Evolutionary conservation across 2,797 vertebrate genomes (phyloP).

Genomic region (Pipistrellus pygmaeus): DNA sequence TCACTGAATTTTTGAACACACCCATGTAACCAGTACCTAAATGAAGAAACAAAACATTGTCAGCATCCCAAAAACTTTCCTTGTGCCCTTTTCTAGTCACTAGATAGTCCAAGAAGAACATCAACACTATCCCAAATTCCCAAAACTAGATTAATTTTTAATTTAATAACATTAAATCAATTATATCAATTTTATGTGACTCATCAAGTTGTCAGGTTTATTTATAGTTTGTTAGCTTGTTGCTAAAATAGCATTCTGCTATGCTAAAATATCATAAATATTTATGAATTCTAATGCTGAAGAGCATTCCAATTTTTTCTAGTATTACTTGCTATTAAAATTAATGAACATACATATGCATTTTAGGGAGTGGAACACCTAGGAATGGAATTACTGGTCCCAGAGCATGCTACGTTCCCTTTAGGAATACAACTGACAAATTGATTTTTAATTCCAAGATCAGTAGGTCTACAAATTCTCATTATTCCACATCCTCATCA

Average conservation of each 20-base stretch:
- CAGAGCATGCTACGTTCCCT: background rate
- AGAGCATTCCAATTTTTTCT: background rate
- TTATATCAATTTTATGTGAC: slow-evolving; percentile 53
- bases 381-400: background rate
- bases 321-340: slow-evolving; percentile 27
- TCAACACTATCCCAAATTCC: slow-evolving; percentile 10
- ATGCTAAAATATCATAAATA: background rate
- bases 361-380: background rate
- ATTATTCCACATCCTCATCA: background rate
- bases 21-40: slow-evolving; percentile 32
- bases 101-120: slow-evolving; percentile 1
- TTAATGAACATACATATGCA: background rate
- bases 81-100: background rate
- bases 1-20: slow-evolving; percentile 44
- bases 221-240: background rate
- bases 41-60: slow-evolving; percentile 54
- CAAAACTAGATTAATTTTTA: slow-evolving; percentile 18
- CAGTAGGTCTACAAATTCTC: background rate
- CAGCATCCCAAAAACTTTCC: background rate
- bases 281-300: slow-evolving; percentile 5
- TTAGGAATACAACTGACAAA: background rate
- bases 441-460: background rate
- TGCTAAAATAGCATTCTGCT: slow-evolving; percentile 17
- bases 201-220: background rate
- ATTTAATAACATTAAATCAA: background rate